A percentile compares a stretch with the other conserved stretches of the same genome.
Conservation (phyloP, 2,797 vertebrate species). For the Pachyuromys duprasi region DNA sequence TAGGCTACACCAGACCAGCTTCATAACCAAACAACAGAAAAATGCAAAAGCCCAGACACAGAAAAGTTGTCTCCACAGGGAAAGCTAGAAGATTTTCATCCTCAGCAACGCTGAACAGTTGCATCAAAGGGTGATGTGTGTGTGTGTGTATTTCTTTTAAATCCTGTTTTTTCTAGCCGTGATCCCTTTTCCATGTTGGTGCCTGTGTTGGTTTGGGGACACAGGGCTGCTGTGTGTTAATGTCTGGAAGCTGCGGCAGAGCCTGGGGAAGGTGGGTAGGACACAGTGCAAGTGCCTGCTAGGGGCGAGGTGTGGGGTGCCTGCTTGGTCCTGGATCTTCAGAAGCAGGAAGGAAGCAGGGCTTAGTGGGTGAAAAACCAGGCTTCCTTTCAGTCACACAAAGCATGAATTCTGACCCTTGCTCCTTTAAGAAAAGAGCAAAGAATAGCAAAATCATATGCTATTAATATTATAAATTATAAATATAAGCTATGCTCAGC, state of each 20-base stretch:
- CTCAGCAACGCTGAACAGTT: not conserved
- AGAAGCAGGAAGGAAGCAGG: not conserved
- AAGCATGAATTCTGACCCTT: not conserved
- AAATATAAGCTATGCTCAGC: not conserved
- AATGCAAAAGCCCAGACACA: not conserved
- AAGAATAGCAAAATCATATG: not conserved
- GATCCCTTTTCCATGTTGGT: not conserved
- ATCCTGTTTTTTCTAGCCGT: not conserved
- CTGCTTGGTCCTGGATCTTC: not conserved
- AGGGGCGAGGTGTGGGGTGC: accelerated
- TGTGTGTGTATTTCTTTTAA: not conserved
- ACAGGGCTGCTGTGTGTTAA: accelerated
- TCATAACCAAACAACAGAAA: not conserved
- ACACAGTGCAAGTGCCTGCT: not conserved
- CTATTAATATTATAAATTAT: not conserved
- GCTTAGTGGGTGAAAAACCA: not conserved
- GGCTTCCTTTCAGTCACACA: not conserved
- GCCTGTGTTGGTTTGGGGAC: not conserved
- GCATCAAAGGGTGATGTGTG: not conserved
- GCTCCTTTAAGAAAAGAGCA: not conserved
- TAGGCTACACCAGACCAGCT: not conserved
- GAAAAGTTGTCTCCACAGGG: not conserved
- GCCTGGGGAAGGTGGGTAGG: not conserved
- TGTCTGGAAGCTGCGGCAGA: not conserved
- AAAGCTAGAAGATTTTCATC: not conserved